Evolutionary conservation across 1,140 invertebrate genomes (phyloP).

Genomic region (Cyrtorhinus lividipennis): DNA sequence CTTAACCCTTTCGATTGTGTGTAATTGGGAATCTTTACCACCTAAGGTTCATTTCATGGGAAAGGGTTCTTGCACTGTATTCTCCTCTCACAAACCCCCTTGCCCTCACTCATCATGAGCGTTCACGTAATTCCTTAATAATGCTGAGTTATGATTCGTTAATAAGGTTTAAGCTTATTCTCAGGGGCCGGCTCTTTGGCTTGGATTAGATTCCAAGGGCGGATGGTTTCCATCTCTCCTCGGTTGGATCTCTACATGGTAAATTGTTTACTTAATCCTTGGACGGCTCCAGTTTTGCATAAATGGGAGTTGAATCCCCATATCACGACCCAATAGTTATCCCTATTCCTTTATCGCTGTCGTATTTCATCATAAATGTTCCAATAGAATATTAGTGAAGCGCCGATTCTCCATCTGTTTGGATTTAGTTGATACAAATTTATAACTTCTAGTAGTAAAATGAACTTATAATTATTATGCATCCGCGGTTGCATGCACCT

Average conservation of each 20-base stretch:
- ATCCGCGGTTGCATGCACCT: too few species aligned
- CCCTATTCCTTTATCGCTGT: not conserved
- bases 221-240: not conserved
- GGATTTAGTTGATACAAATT: too few species aligned
- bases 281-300: constrained; percentile 6
- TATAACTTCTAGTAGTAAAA: too few species aligned
- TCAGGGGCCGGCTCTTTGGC: not conserved
- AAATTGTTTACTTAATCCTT: constrained; percentile 5
- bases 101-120: too few species aligned
- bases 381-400: not conserved
- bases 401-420: too few species aligned
- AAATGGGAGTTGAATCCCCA: constrained; percentile 1
- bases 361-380: constrained; percentile 2
- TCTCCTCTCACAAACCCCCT: too few species aligned
- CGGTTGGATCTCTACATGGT: not conserved
- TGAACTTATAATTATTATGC: too few species aligned
- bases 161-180: constrained; percentile 4
- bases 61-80: too few species aligned
- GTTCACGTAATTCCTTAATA: constrained; percentile 1
- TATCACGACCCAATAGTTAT: constrained; percentile 4
- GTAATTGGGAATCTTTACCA: too few species aligned
- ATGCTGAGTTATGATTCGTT: constrained; percentile 8
- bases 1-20: too few species aligned
- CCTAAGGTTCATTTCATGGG: too few species aligned
- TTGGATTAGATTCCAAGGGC: not conserved